These are phyloP conservation scores for Cartodere bifasciata DNA, from an alignment of 2,888 invertebrate genomes.

Conservation along the genomic window DNA sequence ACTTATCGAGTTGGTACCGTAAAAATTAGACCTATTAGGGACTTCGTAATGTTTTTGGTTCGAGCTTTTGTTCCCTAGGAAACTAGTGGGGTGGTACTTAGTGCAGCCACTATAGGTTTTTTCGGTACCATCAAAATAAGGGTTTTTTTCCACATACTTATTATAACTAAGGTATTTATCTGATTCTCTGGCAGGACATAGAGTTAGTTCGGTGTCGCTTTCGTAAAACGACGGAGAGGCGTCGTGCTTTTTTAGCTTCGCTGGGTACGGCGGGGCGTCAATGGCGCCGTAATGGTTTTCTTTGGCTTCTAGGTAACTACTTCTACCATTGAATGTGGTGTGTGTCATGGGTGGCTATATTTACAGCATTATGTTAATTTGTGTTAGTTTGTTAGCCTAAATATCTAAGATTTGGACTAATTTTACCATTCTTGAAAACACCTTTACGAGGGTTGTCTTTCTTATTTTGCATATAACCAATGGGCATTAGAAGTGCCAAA, in stretches of 20 bases:
- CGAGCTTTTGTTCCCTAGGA: too few species aligned
- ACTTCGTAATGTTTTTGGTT: too few species aligned
- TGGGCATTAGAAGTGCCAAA: not conserved
- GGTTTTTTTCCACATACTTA: too few species aligned
- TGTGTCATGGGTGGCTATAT: slow-evolving; percentile 34
- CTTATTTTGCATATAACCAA: not conserved
- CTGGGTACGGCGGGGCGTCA: slow-evolving; percentile 20
- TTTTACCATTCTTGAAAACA: slow-evolving; percentile 3
- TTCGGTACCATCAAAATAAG: too few species aligned
- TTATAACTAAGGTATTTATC: slow-evolving; percentile 30
- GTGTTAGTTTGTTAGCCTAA: slow-evolving; percentile 29
- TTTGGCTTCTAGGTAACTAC: slow-evolving; percentile 31
- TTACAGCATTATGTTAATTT: slow-evolving; percentile 34
- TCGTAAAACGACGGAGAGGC: slow-evolving; percentile 27
- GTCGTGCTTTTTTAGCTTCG: slow-evolving; percentile 20
- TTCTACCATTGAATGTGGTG: slow-evolving; percentile 36
- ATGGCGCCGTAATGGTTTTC: slow-evolving; percentile 28
- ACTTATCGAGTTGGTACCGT: too few species aligned
- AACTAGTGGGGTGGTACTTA: too few species aligned
- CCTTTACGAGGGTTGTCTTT: slow-evolving; percentile 4
- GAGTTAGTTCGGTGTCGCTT: slow-evolving; percentile 25
- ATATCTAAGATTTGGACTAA: slow-evolving; percentile 3
- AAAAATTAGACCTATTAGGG: too few species aligned
- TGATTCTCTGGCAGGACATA: slow-evolving; percentile 20
- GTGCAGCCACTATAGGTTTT: too few species aligned